Evolutionary conservation across 2,888 invertebrate genomes (phyloP).

Genomic region (Oegoconia quadripuncta): DNA sequence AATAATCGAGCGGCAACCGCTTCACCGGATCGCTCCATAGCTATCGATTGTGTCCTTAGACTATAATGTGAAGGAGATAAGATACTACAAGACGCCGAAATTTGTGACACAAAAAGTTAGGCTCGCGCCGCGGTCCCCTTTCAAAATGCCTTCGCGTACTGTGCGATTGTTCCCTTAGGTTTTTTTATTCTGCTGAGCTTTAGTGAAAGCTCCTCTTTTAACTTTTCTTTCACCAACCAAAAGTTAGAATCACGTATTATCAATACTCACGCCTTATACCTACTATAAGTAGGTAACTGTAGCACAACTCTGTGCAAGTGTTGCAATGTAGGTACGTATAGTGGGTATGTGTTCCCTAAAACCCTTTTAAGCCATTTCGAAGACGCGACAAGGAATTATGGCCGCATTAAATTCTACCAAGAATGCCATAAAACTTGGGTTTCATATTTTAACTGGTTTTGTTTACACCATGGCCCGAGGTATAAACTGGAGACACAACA

Average conservation of each 20-base stretch:
- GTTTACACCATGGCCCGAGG: constrained; percentile 46
- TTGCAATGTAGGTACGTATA: too few relatives aligned
- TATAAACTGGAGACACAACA: constrained; percentile 63
- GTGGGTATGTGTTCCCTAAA: too few relatives aligned
- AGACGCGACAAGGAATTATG: constrained; percentile 29
- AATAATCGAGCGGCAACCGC: constrained; percentile 64
- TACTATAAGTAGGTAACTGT: too few relatives aligned
- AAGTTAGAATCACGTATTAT: not conserved
- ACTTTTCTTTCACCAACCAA: not conserved
- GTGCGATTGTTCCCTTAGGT: constrained; percentile 40
- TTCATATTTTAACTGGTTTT: constrained; percentile 58
- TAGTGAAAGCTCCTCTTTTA: not conserved
- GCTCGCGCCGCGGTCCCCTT: constrained; percentile 37
- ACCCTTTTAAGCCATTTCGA: constrained; percentile 14
- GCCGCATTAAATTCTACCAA: constrained; percentile 35
- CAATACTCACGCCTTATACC: not conserved
- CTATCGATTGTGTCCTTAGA: constrained; percentile 48
- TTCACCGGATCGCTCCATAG: constrained; percentile 53
- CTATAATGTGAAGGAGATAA: constrained; percentile 49
- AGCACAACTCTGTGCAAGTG: too few relatives aligned
- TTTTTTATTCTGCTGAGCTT: constrained; percentile 23
- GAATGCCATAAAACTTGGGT: constrained; percentile 55
- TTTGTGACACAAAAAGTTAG: constrained; percentile 20
- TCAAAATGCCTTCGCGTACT: constrained; percentile 58
- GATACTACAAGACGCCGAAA: constrained; percentile 45